Base-by-base conservation (phyloP, 2,797 vertebrate genomes). In the Malurus splendens region DNA sequence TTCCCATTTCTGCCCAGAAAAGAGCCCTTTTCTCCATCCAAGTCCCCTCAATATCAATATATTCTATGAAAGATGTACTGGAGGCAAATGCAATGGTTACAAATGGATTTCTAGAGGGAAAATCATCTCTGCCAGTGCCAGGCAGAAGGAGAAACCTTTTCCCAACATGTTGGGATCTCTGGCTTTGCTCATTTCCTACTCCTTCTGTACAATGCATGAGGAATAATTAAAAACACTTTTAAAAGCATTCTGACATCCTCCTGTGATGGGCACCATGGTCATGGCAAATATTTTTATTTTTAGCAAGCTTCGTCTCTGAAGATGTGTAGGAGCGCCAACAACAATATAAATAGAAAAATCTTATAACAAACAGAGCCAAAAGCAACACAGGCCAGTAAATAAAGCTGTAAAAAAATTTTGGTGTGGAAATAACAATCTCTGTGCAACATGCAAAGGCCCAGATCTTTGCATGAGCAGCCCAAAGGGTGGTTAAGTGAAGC, bases 221-320 rank as follows among this genome's bases (percentile, higher is more conserved):
- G 67, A 91, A 36, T 23, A 57, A 68, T 75, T 55, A 12, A 20
- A 57, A 22, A 11, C 36, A 22, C 16, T 84, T 91, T 64, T 38
- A 18, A 88, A 81, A 76, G 59, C 32, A 6, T 27, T 51, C 52
- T 24, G 45, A 56, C 52, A 33, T 68, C 33, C 45, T 62, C 28
- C 8, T 12, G 55, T 30, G 42, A 75, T 52, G 45, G 70, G 60
- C 70, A 50, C 80, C 52, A 5, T 7, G 75, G 76, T 66, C 50
- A 83, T 27, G 28, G 82, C 76, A 93, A 92, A 83, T 89, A 86
- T 60, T 78, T 91, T 65, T 94, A 94, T 94, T 92, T 92, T 95
- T 87, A 87, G 73, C 66, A 60, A 50, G 41, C 45, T 78, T 57
- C 18, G 1, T 78, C 51, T 36, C 89, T 47, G 36, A 82, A 88